These are phyloP conservation scores for Lissonota sp. DNA, from an alignment of 2,888 invertebrate genomes.

Conservation along the genomic window DNA sequence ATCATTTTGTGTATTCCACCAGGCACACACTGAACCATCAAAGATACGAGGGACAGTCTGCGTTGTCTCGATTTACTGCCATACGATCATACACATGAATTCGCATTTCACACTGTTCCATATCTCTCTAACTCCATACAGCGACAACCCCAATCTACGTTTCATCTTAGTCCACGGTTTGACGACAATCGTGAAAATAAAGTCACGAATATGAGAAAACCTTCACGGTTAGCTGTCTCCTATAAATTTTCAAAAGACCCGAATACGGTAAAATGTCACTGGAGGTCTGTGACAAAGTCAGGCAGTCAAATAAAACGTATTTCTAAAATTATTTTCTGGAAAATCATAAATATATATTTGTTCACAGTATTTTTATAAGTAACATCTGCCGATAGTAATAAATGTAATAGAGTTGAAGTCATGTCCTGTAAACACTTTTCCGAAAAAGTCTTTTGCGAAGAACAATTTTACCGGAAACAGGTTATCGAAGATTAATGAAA, in stretches of 20 bases:
- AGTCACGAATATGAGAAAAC: not conserved
- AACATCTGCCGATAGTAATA: too few species aligned
- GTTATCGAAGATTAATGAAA: too few species aligned
- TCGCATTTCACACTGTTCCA: slow-evolving; percentile 14
- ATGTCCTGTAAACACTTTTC: too few species aligned
- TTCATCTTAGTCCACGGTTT: slow-evolving; percentile 30
- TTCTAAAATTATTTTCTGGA: too few species aligned
- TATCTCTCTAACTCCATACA: slow-evolving; percentile 14
- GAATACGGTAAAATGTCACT: not conserved
- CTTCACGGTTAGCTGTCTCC: not conserved
- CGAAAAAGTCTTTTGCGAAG: too few species aligned
- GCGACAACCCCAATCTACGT: not conserved
- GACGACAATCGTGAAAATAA: slow-evolving; percentile 13
- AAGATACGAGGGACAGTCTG: slow-evolving; percentile 59
- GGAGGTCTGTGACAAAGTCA: too few species aligned
- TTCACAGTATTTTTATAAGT: too few species aligned
- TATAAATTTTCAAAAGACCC: not conserved
- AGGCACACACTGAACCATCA: slow-evolving; percentile 44
- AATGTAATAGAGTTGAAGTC: too few species aligned
- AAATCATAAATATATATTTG: too few species aligned
- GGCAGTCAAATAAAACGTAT: too few species aligned
- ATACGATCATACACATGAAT: slow-evolving; percentile 32
- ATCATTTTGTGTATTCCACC: slow-evolving; percentile 51
- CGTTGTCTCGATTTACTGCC: slow-evolving; percentile 59
- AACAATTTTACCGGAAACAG: too few species aligned